Evolutionary conservation across 92 coral and sea anemone species (phyloP).

Genomic region (Phenganax marumi): DNA sequence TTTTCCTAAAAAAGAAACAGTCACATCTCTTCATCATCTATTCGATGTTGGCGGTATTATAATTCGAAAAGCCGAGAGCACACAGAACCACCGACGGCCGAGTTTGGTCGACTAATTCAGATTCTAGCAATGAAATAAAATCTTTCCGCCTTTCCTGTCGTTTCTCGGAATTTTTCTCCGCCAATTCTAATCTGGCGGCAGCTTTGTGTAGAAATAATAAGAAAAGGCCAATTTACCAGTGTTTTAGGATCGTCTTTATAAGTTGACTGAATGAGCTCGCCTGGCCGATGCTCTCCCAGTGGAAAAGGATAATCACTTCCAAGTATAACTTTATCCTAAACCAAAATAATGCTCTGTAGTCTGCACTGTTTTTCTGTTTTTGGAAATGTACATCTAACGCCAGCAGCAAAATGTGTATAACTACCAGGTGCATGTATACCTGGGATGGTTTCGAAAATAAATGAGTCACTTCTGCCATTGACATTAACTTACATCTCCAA

Average conservation of each 20-base stretch:
- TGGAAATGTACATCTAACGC: too few species aligned
- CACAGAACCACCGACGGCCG: too few species aligned
- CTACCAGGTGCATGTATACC: too few species aligned
- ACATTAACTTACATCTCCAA: slow-evolving; percentile 69
- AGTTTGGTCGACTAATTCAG: too few species aligned
- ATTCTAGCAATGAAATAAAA: not conserved
- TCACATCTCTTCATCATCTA: not conserved
- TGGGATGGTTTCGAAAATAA: too few species aligned
- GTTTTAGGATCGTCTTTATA: slow-evolving; percentile 61
- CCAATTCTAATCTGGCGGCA: too few species aligned
- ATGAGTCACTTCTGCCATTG: too few species aligned
- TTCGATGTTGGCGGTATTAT: too few species aligned
- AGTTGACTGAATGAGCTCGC: slow-evolving; percentile 77
- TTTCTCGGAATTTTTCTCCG: not conserved
- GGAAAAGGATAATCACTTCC: slow-evolving; percentile 97
- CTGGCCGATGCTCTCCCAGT: slow-evolving; percentile 89
- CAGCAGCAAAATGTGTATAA: too few species aligned
- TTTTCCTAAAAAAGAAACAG: slow-evolving; percentile 64
- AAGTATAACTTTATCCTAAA: slow-evolving; percentile 81
- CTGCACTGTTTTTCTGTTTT: too few species aligned
- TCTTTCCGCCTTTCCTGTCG: not conserved
- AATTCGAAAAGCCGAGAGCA: too few species aligned
- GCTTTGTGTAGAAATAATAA: not conserved
- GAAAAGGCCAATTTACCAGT: slow-evolving; percentile 49
- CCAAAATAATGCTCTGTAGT: not conserved